Evolutionary conservation across 2,888 invertebrate species (phyloP).

Genomic region (Platerodrilus igneus): DNA sequence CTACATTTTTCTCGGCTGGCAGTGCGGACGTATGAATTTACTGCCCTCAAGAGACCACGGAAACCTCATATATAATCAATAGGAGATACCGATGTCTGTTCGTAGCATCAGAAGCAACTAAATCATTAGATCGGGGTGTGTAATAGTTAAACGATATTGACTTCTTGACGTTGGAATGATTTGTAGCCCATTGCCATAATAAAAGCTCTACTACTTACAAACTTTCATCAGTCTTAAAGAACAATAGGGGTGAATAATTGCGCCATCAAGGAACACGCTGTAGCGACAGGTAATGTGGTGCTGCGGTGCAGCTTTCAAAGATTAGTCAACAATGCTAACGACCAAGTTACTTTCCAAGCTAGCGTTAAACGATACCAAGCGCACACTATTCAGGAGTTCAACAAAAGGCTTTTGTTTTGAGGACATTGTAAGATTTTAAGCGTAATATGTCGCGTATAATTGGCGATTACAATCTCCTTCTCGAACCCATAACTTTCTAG

Average conservation of each 20-base stretch:
- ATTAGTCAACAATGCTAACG: slow-evolving; percentile 16
- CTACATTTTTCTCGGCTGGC: slow-evolving; percentile 22
- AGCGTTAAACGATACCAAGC: slow-evolving; percentile 25
- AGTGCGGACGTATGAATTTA: slow-evolving; percentile 31
- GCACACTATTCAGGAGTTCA: slow-evolving; percentile 21
- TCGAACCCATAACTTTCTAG: slow-evolving; percentile 35
- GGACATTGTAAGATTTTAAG: slow-evolving; percentile 14
- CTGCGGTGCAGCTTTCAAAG: slow-evolving; percentile 15
- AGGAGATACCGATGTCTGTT: slow-evolving; percentile 40
- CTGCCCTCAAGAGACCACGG: slow-evolving; percentile 29
- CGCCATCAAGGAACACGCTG: slow-evolving; percentile 33
- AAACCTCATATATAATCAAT: slow-evolving; percentile 35
- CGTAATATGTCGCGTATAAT: slow-evolving; percentile 10
- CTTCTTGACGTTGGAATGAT: slow-evolving; percentile 39
- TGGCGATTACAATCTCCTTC: slow-evolving; percentile 11
- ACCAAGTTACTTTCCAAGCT: slow-evolving; percentile 14
- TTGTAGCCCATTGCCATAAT: slow-evolving; percentile 39
- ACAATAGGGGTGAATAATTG: slow-evolving; percentile 40
- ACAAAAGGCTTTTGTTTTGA: slow-evolving; percentile 24
- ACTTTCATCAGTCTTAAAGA: slow-evolving; percentile 39
- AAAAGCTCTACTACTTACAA: slow-evolving; percentile 34
- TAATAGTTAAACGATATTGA: slow-evolving; percentile 45
- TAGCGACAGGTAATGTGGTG: slow-evolving; percentile 28
- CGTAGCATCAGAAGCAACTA: slow-evolving; percentile 40
- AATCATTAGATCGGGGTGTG: slow-evolving; percentile 40